Evolutionary conservation across 2,797 vertebrate genomes (phyloP), one percentile per base, ranked within the genome.

Genomic region (Protonibea diacanthus): DNA sequence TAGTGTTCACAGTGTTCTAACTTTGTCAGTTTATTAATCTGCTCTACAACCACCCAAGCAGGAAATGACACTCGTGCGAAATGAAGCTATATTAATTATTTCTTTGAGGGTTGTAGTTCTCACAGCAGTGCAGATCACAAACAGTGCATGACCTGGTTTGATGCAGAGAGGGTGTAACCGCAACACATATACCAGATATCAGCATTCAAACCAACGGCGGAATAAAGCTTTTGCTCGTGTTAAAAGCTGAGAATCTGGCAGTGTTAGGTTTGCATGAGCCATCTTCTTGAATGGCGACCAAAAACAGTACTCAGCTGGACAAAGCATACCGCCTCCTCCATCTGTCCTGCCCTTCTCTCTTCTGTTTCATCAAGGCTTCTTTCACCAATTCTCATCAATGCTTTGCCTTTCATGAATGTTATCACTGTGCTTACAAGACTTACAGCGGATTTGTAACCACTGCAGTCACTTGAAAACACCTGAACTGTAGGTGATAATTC

Each of bases 251-350:
- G 71, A 80, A 82, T 74, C 79, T 90, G 81, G 75, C 86, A 81
- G 15, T 17, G 66, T 69, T 76, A 18, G 69, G 51, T 82, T 86
- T 57, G 56, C 45, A 78, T 89, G 86, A 90, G 89, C 78, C 88
- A 87, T 85, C 63, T 77, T 88, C 70, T 91, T 91, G 91, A 91
- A 88, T 69, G 65, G 67, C 88, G 59, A 88, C 89, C 89, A 91
- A 90, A 87, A 81, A 74, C 83, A 80, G 65, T 75, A 13, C 82
- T 91, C 82, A 90, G 88, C 88, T 92, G 87, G 86, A 88, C 78
- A 25, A 83, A 78, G 75, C 82, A 79, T 74, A 47, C 77, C 79
- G 66, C 85, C 88, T 86, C 71, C 81, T 90, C 92, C 89, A 88
- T 92, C 91, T 92, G 90, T 86, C 86, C 82, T 82, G 71, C 86